phyloP scores from a whole-genome alignment of 35 echinoderm and acorn worm species.

The Ptychodera flava region DNA sequence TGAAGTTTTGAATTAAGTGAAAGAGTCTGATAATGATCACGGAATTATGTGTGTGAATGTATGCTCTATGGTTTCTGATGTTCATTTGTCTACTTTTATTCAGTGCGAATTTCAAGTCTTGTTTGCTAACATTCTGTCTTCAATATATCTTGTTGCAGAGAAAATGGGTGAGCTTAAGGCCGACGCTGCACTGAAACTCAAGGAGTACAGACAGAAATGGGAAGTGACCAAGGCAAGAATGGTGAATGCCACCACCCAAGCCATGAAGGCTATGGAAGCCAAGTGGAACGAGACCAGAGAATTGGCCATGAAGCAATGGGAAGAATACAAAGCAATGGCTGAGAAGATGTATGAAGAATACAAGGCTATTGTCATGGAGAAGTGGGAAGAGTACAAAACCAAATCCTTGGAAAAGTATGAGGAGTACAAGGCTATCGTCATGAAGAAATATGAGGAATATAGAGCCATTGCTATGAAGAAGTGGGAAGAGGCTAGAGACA shows the following conservation, averaged over 20 bases:
- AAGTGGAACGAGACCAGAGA: conserved; percentile 6
- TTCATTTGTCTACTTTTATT: too few relatives aligned
- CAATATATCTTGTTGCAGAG: not conserved
- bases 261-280: too few relatives aligned
- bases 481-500: not conserved
- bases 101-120: too few relatives aligned
- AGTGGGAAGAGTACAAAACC: not conserved
- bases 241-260: too few relatives aligned
- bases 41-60: too few relatives aligned
- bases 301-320: not conserved
- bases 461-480: not conserved
- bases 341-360: not conserved
- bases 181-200: not conserved
- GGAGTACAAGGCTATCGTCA: not conserved
- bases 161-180: not conserved
- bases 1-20: too few relatives aligned
- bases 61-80: too few relatives aligned
- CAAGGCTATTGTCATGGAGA: conserved; percentile 1
- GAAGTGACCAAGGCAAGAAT: too few relatives aligned
- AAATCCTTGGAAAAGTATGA: conserved; percentile 4
- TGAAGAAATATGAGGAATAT: not conserved
- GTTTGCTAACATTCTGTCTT: too few relatives aligned
- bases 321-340: conserved; percentile 7
- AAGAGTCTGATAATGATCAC: too few relatives aligned
- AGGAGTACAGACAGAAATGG: not conserved